Conservation (phyloP, 2,888 invertebrate genomes). For the Apamea monoglypha region DNA sequence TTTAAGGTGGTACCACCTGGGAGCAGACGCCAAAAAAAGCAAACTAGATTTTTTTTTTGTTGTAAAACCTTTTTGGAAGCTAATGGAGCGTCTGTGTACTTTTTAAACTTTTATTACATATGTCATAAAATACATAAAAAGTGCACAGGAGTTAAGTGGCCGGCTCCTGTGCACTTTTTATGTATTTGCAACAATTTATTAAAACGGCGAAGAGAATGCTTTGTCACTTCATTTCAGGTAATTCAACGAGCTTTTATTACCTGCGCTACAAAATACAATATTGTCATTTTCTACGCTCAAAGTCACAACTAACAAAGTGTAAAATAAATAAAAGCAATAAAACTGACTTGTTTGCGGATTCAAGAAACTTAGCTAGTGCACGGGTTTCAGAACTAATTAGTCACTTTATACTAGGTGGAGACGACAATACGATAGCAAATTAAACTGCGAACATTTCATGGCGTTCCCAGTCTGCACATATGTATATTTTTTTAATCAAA, state of each 20-base stretch:
- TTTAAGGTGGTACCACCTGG: constrained; percentile 8
- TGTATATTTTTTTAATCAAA: too few species aligned
- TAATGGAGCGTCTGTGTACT: background rate
- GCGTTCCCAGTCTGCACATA: background rate
- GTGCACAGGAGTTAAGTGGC: background rate
- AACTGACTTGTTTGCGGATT: background rate
- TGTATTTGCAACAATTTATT: background rate
- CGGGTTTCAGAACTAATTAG: background rate
- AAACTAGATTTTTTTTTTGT: background rate
- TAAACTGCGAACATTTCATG: background rate
- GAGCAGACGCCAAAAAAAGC: background rate
- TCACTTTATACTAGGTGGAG: background rate
- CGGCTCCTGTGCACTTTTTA: background rate
- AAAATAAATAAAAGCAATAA: background rate
- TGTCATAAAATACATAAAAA: background rate
- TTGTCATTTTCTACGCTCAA: background rate
- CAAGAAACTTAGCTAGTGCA: background rate
- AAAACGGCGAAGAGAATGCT: background rate
- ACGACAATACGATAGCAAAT: background rate
- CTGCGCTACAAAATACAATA: background rate
- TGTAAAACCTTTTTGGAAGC: background rate
- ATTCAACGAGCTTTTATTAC: background rate
- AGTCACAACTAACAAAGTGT: background rate
- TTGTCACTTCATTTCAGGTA: background rate
- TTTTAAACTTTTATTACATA: background rate